Evolutionary conservation across 2,113 vertebrate genomes (phyloP).

Genomic region (Gallinago undulata): DNA sequence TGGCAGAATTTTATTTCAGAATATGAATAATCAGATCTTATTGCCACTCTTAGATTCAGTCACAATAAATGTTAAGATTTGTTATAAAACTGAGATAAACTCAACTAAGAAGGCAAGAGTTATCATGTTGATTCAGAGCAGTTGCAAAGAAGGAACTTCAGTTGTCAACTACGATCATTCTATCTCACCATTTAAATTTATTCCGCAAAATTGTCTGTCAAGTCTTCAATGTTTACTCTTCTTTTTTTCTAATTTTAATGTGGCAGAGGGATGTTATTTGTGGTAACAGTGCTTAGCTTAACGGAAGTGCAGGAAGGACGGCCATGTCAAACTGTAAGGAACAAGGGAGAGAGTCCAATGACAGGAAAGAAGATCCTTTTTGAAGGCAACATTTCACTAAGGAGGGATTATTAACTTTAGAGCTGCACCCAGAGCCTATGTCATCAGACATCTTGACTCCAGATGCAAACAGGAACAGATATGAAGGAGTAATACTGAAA

Average conservation of each 20-base stretch:
- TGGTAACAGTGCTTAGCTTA: neutral
- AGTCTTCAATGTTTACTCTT: neutral
- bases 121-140: neutral
- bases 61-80: neutral
- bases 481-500: neutral
- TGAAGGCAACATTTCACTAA: neutral
- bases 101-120: too few relatives aligned
- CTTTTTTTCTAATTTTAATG: neutral
- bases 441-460: neutral
- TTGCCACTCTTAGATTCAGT: neutral
- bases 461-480: neutral
- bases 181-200: neutral
- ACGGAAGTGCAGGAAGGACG: neutral
- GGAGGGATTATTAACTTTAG: neutral
- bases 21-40: neutral
- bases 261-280: neutral
- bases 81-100: neutral
- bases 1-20: neutral
- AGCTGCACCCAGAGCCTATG: neutral
- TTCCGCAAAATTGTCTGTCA: constrained; percentile 14
- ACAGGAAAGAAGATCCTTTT: neutral
- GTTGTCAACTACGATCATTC: neutral
- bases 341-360: neutral
- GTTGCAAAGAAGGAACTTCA: neutral
- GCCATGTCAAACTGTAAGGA: neutral